Conservation (phyloP, 2,113 vertebrate species). For the Malurus elegans region DNA sequence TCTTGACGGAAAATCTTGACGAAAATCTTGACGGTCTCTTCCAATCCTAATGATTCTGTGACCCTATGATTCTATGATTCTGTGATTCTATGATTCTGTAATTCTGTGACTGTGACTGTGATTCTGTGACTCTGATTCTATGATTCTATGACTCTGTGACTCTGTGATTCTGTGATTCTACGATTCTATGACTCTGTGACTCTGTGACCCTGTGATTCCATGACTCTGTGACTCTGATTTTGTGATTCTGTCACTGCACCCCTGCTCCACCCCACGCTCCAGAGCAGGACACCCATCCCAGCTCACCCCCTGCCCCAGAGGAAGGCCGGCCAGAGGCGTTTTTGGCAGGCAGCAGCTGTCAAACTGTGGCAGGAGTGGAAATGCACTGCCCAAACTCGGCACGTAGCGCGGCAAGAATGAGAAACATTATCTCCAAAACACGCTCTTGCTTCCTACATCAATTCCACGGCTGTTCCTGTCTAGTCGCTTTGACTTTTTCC, state of each 20-base stretch:
- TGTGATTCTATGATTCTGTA: too few relatives aligned
- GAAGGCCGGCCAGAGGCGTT: neutral
- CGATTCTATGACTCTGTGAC: too few relatives aligned
- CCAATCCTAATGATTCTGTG: too few relatives aligned
- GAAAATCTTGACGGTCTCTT: too few relatives aligned
- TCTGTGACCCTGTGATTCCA: too few relatives aligned
- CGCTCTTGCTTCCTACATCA: constrained; percentile 55
- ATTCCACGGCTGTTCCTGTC: constrained; percentile 40
- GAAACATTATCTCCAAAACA: constrained; percentile 52
- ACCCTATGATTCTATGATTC: too few relatives aligned
- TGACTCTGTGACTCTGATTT: too few relatives aligned
- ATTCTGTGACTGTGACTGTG: too few relatives aligned
- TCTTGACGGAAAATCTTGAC: too few relatives aligned
- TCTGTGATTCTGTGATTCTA: too few relatives aligned
- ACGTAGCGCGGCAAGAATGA: neutral
- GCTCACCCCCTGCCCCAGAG: neutral
- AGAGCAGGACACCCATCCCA: neutral
- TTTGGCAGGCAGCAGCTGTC: neutral
- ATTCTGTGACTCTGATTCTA: too few relatives aligned
- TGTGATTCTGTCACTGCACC: neutral
- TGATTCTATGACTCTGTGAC: too few relatives aligned
- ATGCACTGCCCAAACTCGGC: neutral
- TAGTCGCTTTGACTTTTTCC: constrained; percentile 54
- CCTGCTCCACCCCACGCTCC: neutral
- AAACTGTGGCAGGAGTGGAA: neutral